Conservation (phyloP, 1,140 invertebrate genomes). For the Spodoptera frugiperda region DNA sequence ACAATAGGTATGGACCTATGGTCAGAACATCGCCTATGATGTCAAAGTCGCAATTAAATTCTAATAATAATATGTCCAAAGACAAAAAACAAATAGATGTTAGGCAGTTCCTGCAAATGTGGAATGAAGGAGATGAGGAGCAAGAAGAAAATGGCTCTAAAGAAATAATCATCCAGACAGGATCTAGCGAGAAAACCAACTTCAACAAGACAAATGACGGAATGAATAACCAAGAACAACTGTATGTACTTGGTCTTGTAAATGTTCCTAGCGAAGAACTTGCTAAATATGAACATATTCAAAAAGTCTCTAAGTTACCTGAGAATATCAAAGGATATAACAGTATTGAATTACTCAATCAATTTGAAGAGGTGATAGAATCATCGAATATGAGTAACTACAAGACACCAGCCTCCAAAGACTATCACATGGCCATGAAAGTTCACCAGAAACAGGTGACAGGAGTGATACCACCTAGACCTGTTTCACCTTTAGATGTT, state of each 20-base stretch:
- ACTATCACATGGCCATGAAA: slow-evolving; percentile 56
- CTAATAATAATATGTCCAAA: slow-evolving; percentile 57
- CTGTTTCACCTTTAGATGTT: slow-evolving; percentile 82
- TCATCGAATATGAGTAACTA: slow-evolving; percentile 65
- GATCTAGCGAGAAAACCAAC: slow-evolving; percentile 57
- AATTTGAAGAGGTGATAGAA: slow-evolving; percentile 81
- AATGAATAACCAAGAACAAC: slow-evolving; percentile 75
- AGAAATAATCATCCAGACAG: slow-evolving; percentile 55
- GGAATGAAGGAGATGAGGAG: slow-evolving; percentile 85
- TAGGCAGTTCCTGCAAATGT: slow-evolving; percentile 84
- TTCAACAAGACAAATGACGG: slow-evolving; percentile 56
- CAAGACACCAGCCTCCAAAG: slow-evolving; percentile 53
- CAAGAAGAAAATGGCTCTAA: slow-evolving; percentile 64
- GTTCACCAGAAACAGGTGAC: slow-evolving; percentile 54
- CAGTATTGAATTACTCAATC: slow-evolving; percentile 78
- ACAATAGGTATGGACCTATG: slow-evolving; percentile 58
- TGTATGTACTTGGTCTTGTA: slow-evolving; percentile 82
- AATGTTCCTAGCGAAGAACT: slow-evolving; percentile 82
- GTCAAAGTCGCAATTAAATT: slow-evolving; percentile 53
- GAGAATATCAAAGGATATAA: slow-evolving; percentile 85
- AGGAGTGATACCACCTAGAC: slow-evolving; percentile 61
- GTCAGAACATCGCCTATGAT: slow-evolving; percentile 55
- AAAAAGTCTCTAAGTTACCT: slow-evolving; percentile 84
- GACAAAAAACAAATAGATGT: slow-evolving; percentile 80
- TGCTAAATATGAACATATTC: slow-evolving; percentile 83